These are phyloP conservation scores for Malurus leucopterus DNA, from an alignment of 2,797 vertebrate genomes.

Conservation along the genomic window DNA sequence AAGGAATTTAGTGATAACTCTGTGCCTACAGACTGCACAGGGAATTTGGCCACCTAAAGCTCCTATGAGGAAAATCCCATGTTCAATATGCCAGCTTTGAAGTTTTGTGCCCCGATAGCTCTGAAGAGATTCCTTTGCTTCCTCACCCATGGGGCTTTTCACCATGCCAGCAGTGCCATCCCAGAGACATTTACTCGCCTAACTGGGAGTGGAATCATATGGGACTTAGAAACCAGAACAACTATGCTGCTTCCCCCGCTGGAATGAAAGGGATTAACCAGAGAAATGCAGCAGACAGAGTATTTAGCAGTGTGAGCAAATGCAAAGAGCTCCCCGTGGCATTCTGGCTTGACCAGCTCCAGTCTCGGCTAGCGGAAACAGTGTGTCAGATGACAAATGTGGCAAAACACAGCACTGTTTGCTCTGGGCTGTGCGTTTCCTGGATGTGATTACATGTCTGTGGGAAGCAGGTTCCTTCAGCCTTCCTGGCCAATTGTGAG, in stretches of 20 bases:
- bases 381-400: not conserved
- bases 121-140: not conserved
- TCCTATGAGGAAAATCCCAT: not conserved
- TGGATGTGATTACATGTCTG: not conserved
- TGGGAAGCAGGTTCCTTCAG: not conserved
- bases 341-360: not conserved
- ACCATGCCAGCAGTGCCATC: not conserved
- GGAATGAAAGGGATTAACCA: not conserved
- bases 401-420: not conserved
- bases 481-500: not conserved
- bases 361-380: not conserved
- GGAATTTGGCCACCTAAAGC: not conserved
- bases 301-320: not conserved
- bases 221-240: not conserved
- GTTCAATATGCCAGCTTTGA: not conserved
- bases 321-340: not conserved
- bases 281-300: not conserved
- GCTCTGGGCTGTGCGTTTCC: not conserved
- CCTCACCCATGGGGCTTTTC: not conserved
- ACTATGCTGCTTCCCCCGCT: not conserved
- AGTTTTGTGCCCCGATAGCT: not conserved
- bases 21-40: not conserved
- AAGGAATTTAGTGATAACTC: not conserved
- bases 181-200: not conserved
- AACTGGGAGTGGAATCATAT: not conserved